phyloP scores from a whole-genome alignment of 1,140 invertebrate genomes.

The Ceratoteleas bidentatus region DNA sequence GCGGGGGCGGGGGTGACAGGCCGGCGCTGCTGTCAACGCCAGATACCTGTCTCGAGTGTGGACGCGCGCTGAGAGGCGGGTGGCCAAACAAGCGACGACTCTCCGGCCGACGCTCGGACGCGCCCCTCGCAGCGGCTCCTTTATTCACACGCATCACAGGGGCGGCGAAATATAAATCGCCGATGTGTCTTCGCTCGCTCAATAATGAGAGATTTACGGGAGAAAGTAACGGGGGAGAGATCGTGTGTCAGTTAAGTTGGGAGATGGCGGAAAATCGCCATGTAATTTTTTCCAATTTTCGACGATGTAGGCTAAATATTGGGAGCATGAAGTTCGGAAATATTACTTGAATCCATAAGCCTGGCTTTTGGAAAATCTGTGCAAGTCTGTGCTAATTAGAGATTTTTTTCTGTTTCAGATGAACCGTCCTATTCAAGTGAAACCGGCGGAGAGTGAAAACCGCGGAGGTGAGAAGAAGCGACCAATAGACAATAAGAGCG shows the following conservation, averaged over 20 bases:
- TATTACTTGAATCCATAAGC: too few relatives aligned
- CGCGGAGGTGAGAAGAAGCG: conserved; percentile 91
- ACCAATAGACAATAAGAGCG: conserved; percentile 19
- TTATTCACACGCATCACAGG: conserved; percentile 23
- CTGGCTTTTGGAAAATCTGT: too few relatives aligned
- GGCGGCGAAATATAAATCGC: conserved; percentile 43
- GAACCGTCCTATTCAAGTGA: conserved; percentile 99
- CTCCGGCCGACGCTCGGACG: background rate
- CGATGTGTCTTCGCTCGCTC: conserved; percentile 24
- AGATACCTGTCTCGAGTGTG: too few relatives aligned
- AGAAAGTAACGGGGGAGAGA: background rate
- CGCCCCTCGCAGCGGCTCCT: conserved; percentile 12
- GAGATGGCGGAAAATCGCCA: background rate
- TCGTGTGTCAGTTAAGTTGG: too few relatives aligned
- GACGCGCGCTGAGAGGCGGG: too few relatives aligned
- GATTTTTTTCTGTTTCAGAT: conserved; percentile 87
- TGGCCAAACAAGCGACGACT: too few relatives aligned
- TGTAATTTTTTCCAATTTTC: background rate
- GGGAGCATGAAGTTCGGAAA: too few relatives aligned
- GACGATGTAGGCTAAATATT: too few relatives aligned
- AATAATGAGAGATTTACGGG: conserved; percentile 45
- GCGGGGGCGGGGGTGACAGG: too few relatives aligned
- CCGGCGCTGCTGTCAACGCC: too few relatives aligned
- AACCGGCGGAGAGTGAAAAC: conserved; percentile 99
- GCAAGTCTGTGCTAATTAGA: too few relatives aligned